Base-by-base conservation (phyloP, 2,888 invertebrate species). In the Eupithecia tripunctaria region DNA sequence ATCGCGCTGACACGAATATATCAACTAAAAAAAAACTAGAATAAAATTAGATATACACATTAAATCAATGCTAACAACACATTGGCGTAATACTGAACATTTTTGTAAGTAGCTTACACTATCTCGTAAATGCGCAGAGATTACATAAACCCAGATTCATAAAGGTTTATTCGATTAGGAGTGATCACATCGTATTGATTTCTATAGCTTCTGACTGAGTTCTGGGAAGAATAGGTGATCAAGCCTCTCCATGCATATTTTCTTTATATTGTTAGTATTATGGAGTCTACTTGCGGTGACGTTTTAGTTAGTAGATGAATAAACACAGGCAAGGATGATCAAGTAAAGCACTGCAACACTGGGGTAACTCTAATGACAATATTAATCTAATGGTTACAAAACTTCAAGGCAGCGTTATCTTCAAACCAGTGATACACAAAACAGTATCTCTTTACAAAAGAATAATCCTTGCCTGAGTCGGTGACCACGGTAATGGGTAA, bases 401-500 rank as follows among this genome's bases (percentile, higher is more conserved):
- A 95, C 86, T 95, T 93, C 91, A 93, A 93, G 92, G 91, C 93
- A 91, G 82, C 89, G 91, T 91, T 93, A 92, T 93, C 85, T 89
- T 91, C 92, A 94, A 93, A 94, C 92, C 91, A 91, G 89, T 92
- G 93, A 93, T 90, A 89, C 93, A 93, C 92, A 93, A 92, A 91
- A 91, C 91, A 94, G 93, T 92, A 90, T 92, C 86, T 90, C 93
- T 94, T 94, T 93, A 94, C 94, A 94, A 94, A 93, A 90, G 89
- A 95, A 56, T 56, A 89, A 88, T 96, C 93, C 91, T 96, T 95
- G 90, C 95, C 95, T 88, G 95, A 94, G 94, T 94, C 93, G 91
- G 89, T 93, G 94, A 94, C 93, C 90, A 96, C 95, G 83, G 94
- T 95, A 81, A 95, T 95, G 79, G 97, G 97, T 87, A 97, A 95